These are phyloP conservation scores for Burhinus oedicnemus DNA, from an alignment of 2,113 vertebrate species.

Conservation along the genomic window DNA sequence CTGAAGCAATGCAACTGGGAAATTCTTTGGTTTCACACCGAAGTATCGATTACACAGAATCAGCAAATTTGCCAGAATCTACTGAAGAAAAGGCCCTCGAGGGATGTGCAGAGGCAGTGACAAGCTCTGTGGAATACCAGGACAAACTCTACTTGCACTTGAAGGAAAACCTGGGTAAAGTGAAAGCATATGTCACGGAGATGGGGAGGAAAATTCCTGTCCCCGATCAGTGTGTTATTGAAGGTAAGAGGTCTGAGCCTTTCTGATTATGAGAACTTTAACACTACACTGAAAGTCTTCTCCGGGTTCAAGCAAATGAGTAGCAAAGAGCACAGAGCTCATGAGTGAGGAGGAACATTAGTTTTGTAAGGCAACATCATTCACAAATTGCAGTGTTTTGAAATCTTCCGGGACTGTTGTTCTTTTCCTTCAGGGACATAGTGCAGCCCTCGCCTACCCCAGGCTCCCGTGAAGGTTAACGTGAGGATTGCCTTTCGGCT, in stretches of 20 bases:
- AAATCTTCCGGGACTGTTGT: background rate
- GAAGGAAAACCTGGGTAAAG: slow-evolving; percentile 84
- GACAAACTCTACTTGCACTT: slow-evolving; percentile 89
- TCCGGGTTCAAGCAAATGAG: background rate
- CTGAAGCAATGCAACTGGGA: slow-evolving; percentile 3
- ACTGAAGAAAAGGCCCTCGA: background rate
- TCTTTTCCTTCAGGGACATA: background rate
- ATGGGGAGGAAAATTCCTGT: slow-evolving; percentile 84
- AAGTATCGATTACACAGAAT: background rate
- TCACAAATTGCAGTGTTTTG: background rate
- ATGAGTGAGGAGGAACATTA: background rate
- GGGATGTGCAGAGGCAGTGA: slow-evolving; percentile 5
- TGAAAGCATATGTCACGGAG: slow-evolving; percentile 83
- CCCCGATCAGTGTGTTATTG: slow-evolving; percentile 89
- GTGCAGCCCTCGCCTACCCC: background rate
- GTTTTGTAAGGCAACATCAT: background rate
- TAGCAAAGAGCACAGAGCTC: background rate
- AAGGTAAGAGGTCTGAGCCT: slow-evolving; percentile 81
- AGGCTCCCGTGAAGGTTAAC: accelerated
- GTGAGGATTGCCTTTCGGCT: background rate
- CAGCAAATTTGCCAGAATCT: slow-evolving; percentile 5
- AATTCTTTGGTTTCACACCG: slow-evolving; percentile 36
- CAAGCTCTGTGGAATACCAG: slow-evolving; percentile 35
- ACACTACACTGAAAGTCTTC: too few relatives aligned
- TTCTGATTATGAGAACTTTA: background rate